Evolutionary conservation across 2,888 invertebrate genomes (phyloP), one percentile per base, ranked within the genome.

Genomic region (Willowsia nigromaculata): DNA sequence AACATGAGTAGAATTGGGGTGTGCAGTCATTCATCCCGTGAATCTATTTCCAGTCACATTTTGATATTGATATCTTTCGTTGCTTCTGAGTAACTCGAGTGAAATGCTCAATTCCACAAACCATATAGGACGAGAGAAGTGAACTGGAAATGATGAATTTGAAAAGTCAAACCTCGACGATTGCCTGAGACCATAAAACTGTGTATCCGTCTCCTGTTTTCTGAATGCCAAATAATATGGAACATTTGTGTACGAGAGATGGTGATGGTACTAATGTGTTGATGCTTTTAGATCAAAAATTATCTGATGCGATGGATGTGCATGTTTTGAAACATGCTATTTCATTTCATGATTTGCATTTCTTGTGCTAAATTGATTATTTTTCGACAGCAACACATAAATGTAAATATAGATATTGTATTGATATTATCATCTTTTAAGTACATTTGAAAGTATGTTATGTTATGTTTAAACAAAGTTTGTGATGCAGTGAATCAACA

Each of bases 91-190:
- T 81, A 71, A 81, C 80, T 85, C 78, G 37, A 81, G 85, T 71
- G 68, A 82, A 80, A 88, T 74, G 62, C 50, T 85, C 74, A 68
- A 90, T 83, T 88, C 81, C 43, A 18, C 47, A 81, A 86, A 92
- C 76, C 91, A 92, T 92, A 92, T 92, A 92, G 92, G 80, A 43
- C 74, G 74, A 85, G 74, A 22, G 86, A 89, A 90, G 71, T 85
- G 84, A 82, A 85, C 83, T 82, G 86, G 91, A 92, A 92, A 90
- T 92, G 92, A 92, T 92, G 91, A 90, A 92, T 92, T 85, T 91
- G 78, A 71, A 76, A 43, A 90, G 85, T 90, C 90, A 91, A 91
- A 59, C 86, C 82, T 62, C 56, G 74, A 50, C 71, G 80, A 85
- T 82, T 74, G 81, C 83, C 85, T 62, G 40, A 65, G 80, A 68